phyloP scores from a whole-genome alignment of 2,797 vertebrate species.

The Simalia tracyae region DNA sequence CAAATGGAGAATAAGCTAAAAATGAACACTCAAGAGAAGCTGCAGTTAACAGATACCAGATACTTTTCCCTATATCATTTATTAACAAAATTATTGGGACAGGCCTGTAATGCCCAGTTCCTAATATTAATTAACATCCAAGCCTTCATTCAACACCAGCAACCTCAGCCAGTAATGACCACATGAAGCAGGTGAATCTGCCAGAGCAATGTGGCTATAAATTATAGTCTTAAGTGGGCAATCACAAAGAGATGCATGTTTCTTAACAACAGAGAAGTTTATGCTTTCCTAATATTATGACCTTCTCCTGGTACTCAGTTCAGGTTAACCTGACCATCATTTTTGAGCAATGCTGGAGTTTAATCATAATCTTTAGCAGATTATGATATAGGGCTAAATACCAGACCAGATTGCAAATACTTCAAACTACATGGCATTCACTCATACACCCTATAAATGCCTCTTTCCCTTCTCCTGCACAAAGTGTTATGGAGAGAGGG shows the following conservation, averaged over 20 bases:
- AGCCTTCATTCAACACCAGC: not conserved
- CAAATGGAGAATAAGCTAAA: not conserved
- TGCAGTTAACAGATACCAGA: not conserved
- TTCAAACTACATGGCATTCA: not conserved
- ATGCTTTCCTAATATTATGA: not conserved
- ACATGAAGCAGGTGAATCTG: not conserved
- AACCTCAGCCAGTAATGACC: not conserved
- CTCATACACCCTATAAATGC: not conserved
- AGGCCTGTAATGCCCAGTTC: not conserved
- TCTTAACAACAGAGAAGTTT: not conserved
- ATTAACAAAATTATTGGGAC: not conserved
- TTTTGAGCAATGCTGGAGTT: not conserved
- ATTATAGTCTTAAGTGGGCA: not conserved
- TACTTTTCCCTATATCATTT: not conserved
- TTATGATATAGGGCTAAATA: not conserved
- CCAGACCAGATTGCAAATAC: not conserved
- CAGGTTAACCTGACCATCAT: not conserved
- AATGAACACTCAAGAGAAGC: not conserved
- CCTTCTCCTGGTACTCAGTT: not conserved
- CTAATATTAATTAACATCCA: too few relatives aligned
- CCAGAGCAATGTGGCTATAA: not conserved
- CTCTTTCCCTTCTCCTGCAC: not conserved
- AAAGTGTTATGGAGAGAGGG: not conserved
- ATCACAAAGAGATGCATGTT: not conserved
- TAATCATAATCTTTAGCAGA: not conserved